These are phyloP conservation scores for Drosophila simulans DNA, from an alignment of 1,140 invertebrate genomes.

Conservation along the genomic window DNA sequence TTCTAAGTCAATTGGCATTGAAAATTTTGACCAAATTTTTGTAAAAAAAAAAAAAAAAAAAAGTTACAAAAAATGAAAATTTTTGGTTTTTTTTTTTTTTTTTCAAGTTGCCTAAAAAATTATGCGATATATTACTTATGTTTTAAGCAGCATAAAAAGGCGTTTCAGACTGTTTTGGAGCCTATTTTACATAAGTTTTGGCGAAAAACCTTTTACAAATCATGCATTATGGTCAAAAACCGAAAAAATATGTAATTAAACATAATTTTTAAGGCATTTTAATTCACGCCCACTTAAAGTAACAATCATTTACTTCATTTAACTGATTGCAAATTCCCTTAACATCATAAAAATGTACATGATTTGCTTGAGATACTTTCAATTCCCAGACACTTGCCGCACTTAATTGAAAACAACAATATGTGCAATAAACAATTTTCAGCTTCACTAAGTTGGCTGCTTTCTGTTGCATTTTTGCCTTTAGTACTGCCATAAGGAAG, in stretches of 20 bases:
- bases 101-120: no score
- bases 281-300: slow-evolving; percentile 14
- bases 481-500: slow-evolving; percentile 28
- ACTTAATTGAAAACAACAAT: slow-evolving; percentile 16
- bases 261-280: background rate
- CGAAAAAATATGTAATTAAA: no score
- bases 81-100: no score
- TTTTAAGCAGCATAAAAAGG: no score
- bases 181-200: background rate
- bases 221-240: no score
- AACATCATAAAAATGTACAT: slow-evolving; percentile 6
- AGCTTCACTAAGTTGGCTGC: slow-evolving; percentile 16
- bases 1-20: no score
- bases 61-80: no score
- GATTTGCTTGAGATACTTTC: slow-evolving; percentile 18
- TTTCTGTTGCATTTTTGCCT: slow-evolving; percentile 12
- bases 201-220: no score
- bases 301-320: background rate
- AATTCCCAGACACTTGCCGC: slow-evolving; percentile 1
- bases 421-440: slow-evolving; percentile 28
- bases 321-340: slow-evolving; percentile 3
- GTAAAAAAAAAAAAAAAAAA: no score
- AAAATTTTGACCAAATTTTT: no score
- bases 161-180: no score
- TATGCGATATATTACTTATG: no score